Evolutionary conservation across 2,888 invertebrate genomes (phyloP), one percentile per base, ranked within the genome.

Genomic region (Iselma pallidipennis): DNA sequence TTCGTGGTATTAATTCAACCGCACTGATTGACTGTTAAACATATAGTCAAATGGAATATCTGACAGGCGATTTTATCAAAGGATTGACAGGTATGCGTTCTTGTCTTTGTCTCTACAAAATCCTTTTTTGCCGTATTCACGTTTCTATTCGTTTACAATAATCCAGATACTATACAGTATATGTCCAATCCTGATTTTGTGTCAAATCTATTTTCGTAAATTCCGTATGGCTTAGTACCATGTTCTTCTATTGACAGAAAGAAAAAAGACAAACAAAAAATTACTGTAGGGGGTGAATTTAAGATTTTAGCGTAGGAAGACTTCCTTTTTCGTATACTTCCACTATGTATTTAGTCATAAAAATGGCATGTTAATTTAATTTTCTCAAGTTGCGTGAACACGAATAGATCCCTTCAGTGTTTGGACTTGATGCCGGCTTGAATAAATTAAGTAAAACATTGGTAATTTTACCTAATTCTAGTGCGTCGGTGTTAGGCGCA

Each of bases 401-500:
- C 4, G n/a, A 29, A 29, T 56, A 48, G 42, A 50, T 57, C 49
- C 42, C 50, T 61, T 54, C n/a, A n/a, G 53, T 57, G 31, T 53
- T 28, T 56, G 51, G 55, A 50, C 51, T 55, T 45, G 45, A 59
- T 55, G 55, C 50, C 50, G 51, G 55, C 31, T 53, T 49, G 53
- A 28, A 61, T 65, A 59, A 62, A 59, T 62, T 63, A 57, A 56
- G 51, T 54, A 59, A 59, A 63, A 66, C 49, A 60, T 51, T 37
- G 49, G 57, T 60, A 58, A 61, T 67, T 37, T 70, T 71, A 73
- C 74, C 72, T 59, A 74, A 66, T 70, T 73, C 74, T 59, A 74
- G 59, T 58, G 64, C 61, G 67, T 61, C 45, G 61, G 65, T 57
- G 64, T 55, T 57, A 29, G 59, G 28, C 25, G 49, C 59, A 53